phyloP scores from a whole-genome alignment of 2,888 invertebrate genomes.

The Taenaris catops region DNA sequence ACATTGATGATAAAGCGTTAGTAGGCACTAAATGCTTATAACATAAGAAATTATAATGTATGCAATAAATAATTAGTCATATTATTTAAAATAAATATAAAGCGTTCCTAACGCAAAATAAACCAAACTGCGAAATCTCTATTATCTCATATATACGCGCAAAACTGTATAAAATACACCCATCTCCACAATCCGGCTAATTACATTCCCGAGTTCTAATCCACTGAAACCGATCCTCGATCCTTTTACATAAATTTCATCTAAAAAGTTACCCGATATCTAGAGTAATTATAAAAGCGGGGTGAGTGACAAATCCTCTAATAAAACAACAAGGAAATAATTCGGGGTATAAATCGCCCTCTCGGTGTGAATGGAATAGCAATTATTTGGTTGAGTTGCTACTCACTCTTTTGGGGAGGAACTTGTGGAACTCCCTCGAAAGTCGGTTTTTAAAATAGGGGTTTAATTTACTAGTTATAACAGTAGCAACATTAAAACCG shows the following conservation, averaged over 20 bases:
- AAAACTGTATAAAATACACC: constrained; percentile 13
- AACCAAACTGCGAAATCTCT: constrained; percentile 7
- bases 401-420: constrained; percentile 35
- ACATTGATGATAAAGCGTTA: too few species aligned
- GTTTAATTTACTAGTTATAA: too few species aligned
- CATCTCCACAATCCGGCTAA: constrained; percentile 41
- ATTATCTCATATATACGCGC: constrained; percentile 10
- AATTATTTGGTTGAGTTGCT: constrained; percentile 78
- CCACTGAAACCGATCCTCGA: constrained; percentile 43
- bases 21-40: too few species aligned
- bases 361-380: constrained; percentile 79
- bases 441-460: constrained; percentile 7
- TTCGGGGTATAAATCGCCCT: constrained; percentile 72
- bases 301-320: constrained; percentile 76
- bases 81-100: background rate
- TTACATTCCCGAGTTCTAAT: constrained; percentile 49
- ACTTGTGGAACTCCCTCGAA: constrained; percentile 14
- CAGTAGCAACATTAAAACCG: too few species aligned
- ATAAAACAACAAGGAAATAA: constrained; percentile 81
- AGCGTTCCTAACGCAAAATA: constrained; percentile 4
- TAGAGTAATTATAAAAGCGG: constrained; percentile 73
- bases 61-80: too few species aligned
- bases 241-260: constrained; percentile 56
- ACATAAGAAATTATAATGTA: too few species aligned
- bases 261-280: constrained; percentile 72